Conservation (phyloP, 64 coral and sea anemone genomes). For the Trachythela sp. region DNA sequence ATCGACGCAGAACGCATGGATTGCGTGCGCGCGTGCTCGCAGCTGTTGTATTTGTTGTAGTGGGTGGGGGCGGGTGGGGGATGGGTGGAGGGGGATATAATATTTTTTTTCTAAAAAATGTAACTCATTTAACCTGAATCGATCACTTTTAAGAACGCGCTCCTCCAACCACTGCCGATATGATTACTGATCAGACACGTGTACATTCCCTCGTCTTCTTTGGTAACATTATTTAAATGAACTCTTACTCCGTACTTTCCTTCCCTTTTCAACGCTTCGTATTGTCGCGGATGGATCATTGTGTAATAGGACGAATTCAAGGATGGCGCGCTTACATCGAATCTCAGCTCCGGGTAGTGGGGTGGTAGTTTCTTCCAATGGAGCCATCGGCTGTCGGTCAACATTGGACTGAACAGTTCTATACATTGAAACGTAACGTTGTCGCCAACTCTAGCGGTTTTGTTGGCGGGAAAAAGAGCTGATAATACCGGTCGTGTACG, state of each 20-base stretch:
- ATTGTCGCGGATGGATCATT: conserved; percentile 52
- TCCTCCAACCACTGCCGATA: no score
- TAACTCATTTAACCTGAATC: no score
- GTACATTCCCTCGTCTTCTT: conserved; percentile 84
- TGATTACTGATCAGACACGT: conserved; percentile 43
- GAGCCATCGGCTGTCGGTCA: conserved; percentile 91
- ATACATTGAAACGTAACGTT: conserved; percentile 64
- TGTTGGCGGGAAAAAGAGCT: conserved; percentile 63
- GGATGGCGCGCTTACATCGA: conserved; percentile 9
- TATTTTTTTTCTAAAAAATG: no score
- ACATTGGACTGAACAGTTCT: conserved; percentile 71
- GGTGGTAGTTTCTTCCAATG: conserved; percentile 63
- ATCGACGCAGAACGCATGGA: no score
- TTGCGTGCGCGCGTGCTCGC: no score
- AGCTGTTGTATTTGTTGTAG: no score
- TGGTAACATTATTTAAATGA: conserved; percentile 58
- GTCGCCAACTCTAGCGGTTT: conserved; percentile 49
- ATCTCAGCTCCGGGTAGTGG: conserved; percentile 31
- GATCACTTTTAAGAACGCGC: no score
- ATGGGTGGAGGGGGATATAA: no score
- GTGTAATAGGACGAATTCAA: background rate
- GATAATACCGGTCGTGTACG: conserved; percentile 48
- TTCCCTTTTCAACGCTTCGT: conserved; percentile 49
- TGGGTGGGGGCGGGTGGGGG: no score
- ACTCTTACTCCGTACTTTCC: conserved; percentile 39